phyloP scores from a whole-genome alignment of 2,888 invertebrate genomes.

The Baccha elongata region DNA sequence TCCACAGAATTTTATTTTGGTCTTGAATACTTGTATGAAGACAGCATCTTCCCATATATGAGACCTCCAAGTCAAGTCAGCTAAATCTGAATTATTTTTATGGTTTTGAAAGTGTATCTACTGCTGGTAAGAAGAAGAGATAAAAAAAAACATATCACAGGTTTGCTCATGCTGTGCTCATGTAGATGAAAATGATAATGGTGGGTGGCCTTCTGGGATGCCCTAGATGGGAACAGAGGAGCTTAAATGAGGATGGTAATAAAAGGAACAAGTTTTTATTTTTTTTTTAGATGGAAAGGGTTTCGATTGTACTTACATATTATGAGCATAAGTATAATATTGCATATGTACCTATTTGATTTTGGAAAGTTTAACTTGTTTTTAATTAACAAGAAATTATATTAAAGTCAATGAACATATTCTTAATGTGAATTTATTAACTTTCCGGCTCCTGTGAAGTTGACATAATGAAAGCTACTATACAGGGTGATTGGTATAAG shows the following conservation, averaged over 20 bases:
- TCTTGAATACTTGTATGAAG: conserved; percentile 27
- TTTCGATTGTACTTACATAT: background rate
- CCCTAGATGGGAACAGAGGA: background rate
- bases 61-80: conserved; percentile 27
- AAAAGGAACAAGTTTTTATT: background rate
- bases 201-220: conserved; percentile 42
- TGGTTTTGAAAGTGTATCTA: conserved; percentile 54
- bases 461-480: no score
- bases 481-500: no score
- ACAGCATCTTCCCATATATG: conserved; percentile 17
- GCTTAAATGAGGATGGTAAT: background rate
- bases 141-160: conserved; percentile 11
- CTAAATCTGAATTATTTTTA: conserved; percentile 35
- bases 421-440: no score
- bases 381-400: no score
- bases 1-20: conserved; percentile 8
- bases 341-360: no score
- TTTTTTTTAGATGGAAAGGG: background rate
- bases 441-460: no score
- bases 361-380: no score
- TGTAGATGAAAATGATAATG: conserved; percentile 28
- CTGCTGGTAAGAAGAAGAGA: conserved; percentile 18
- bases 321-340: no score
- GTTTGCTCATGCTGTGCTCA: conserved; percentile 18
- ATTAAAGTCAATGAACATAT: no score